Conservation (phyloP, 2,888 invertebrate species). For the Congeria kusceri region DNA sequence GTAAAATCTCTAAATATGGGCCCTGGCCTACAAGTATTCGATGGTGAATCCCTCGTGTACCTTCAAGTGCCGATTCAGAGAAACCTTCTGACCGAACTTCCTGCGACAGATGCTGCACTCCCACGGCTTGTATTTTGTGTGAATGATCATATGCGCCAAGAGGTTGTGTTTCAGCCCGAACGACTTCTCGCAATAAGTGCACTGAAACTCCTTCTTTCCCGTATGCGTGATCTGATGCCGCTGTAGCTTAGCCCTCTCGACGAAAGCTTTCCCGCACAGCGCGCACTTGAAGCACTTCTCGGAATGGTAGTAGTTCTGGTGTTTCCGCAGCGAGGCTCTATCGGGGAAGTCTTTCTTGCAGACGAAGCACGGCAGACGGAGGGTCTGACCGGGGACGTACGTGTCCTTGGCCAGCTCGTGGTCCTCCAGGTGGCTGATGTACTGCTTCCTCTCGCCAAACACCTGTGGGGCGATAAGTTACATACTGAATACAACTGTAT, state of each 20-base stretch:
- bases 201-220: constrained; percentile 42
- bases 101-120: constrained; percentile 50
- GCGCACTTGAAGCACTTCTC: constrained; percentile 40
- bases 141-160: constrained; percentile 44
- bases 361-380: constrained; percentile 37
- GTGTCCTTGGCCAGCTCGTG: constrained; percentile 27
- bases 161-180: constrained; percentile 53
- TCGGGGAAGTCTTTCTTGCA: constrained; percentile 58
- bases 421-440: constrained; percentile 47
- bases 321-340: constrained; percentile 50
- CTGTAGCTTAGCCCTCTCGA: constrained; percentile 45
- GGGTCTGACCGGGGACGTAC: not conserved
- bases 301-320: constrained; percentile 43
- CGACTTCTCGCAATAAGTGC: constrained; percentile 44
- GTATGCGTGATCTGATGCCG: constrained; percentile 56
- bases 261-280: constrained; percentile 47
- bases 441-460: constrained; percentile 40
- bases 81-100: constrained; percentile 56
- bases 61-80: constrained; percentile 51
- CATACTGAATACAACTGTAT: not conserved
- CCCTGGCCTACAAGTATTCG: constrained; percentile 14
- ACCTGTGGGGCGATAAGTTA: no score
- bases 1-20: no score
- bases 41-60: constrained; percentile 32
- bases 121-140: constrained; percentile 35